These are phyloP conservation scores for Typhlichthys eigenmanni DNA, from an alignment of 2,797 vertebrate genomes.

Conservation along the genomic window DNA sequence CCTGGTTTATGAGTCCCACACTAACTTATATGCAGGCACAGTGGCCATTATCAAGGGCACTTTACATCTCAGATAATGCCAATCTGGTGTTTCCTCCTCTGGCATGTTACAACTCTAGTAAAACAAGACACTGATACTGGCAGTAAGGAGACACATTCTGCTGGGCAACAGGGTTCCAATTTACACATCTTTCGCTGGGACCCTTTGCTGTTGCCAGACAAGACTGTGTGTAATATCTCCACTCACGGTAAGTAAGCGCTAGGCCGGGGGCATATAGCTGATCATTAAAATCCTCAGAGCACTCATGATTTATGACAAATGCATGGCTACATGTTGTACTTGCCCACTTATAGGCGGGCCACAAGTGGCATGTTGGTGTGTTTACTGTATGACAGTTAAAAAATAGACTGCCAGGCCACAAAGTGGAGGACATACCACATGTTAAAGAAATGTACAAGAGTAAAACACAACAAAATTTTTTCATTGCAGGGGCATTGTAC, in stretches of 20 bases:
- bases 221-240: slow-evolving; percentile 46
- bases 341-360: slow-evolving; percentile 38
- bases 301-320: slow-evolving; percentile 63
- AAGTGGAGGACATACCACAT: slow-evolving; percentile 22
- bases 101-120: slow-evolving; percentile 43
- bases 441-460: slow-evolving; percentile 11
- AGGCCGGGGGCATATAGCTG: slow-evolving; percentile 36
- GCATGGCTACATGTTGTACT: slow-evolving; percentile 46
- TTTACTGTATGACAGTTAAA: slow-evolving; percentile 46
- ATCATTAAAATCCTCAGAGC: slow-evolving; percentile 33
- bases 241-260: slow-evolving; percentile 44
- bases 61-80: slow-evolving; percentile 30
- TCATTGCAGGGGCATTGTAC: background rate
- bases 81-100: slow-evolving; percentile 17
- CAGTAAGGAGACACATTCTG: slow-evolving; percentile 52
- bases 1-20: slow-evolving; percentile 20
- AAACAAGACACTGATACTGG: slow-evolving; percentile 49
- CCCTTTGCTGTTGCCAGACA: slow-evolving; percentile 58
- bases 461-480: background rate
- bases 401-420: slow-evolving; percentile 36
- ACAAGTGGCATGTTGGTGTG: slow-evolving; percentile 38
- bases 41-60: slow-evolving; percentile 15
- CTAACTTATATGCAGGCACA: background rate
- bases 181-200: slow-evolving; percentile 42
- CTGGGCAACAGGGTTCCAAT: slow-evolving; percentile 49